Conservation (phyloP, 37 sponge, comb jelly and placozoan genomes). For the Beroe ovata region DNA sequence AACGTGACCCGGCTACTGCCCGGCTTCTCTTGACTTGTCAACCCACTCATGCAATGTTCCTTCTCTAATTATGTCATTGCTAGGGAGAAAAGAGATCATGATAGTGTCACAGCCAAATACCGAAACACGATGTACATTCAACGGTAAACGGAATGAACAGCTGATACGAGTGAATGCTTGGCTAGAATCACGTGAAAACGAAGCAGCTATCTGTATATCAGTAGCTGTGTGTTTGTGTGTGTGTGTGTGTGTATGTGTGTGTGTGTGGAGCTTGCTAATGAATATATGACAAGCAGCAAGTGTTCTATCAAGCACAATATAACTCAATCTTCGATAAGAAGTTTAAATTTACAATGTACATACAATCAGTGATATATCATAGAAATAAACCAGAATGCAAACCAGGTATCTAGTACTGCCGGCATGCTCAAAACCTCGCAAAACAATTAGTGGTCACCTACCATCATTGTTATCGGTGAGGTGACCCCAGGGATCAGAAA, state of each 20-base stretch:
- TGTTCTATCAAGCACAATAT: not conserved
- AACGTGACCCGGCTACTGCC: conserved; percentile 27
- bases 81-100: not conserved
- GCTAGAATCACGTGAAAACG: not conserved
- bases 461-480: too few relatives aligned
- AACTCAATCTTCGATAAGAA: not conserved
- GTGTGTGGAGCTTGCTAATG: not conserved
- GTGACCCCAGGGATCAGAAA: too few relatives aligned
- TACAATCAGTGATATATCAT: too few relatives aligned
- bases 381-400: too few relatives aligned
- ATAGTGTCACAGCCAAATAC: too few relatives aligned
- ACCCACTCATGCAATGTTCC: conserved; percentile 26
- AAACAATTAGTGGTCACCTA: too few relatives aligned
- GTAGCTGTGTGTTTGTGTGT: too few relatives aligned
- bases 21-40: conserved; percentile 35
- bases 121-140: too few relatives aligned
- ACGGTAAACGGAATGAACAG: not conserved
- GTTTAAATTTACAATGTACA: not conserved
- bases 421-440: too few relatives aligned
- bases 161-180: not conserved
- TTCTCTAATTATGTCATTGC: conserved; percentile 34
- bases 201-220: not conserved
- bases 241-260: too few relatives aligned
- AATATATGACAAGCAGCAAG: not conserved
- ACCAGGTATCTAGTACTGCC: too few relatives aligned